Base-by-base conservation (phyloP, 1,140 invertebrate species). In the Cecropterus lyciades region DNA sequence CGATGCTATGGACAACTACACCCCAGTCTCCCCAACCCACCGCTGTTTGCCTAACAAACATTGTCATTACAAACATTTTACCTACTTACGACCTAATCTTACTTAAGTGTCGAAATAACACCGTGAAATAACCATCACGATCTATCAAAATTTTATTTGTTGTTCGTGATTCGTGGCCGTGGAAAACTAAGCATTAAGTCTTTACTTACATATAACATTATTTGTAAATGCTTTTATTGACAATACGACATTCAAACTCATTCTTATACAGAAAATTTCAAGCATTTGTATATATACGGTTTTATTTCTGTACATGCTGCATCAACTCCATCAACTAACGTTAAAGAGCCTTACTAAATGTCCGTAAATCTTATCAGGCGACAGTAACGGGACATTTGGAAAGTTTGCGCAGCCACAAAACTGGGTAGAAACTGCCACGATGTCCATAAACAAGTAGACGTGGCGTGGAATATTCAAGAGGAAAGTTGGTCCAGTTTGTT, bases 31-130 rank as follows among this genome's bases (percentile, higher is more conserved):
- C 74, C 66, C 52, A 40, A 65, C 75, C 79, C 52, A 64, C 62
- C 48, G 56, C 71, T 80, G 79, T 83, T 88, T 89, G 79, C 75
- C 56, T 68, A 75, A 79, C 84, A 85, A 89, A 86, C 78, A 83
- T 81, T 86, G 83, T 83, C 82, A 70, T 77, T 78, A 68, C 73
- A 82, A 85, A 86, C 71, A 79, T 80, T 78, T 80, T 76, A 79
- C 72, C 80, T 75, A 75, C 73, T 82, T 75, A 76, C 70, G 63
- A 79, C 77, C 66, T 82, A 79, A 84, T 84, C 76, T 80, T 63
- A 59, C 20, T 57, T 40, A 65, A 69, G 62, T 65, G 62, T 72
- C 51, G 51, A 42, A 63, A 63, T 52, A 63, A 63, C 27, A 63
- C 59, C 59, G 46, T 63, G 48, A 63, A 63, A 52, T 16, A 51